Conservation (phyloP, 2,888 invertebrate genomes). For the Gnatocerus cornutus region DNA sequence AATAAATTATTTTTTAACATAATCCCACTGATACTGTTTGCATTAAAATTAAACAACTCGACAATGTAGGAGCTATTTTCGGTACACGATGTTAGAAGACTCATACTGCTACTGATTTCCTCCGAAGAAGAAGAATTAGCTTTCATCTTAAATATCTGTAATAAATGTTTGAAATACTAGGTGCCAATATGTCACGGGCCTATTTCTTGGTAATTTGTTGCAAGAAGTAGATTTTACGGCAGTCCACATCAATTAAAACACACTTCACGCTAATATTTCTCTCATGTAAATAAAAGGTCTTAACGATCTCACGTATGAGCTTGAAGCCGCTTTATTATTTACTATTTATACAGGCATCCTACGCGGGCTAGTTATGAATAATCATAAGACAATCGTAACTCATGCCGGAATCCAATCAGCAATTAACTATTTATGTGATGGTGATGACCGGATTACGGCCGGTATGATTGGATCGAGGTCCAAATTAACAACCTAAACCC, state of each 20-base stretch:
- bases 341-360: constrained; percentile 46
- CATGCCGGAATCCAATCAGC: constrained; percentile 49
- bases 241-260: constrained; percentile 52
- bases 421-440: constrained; percentile 48
- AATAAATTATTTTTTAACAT: constrained; percentile 40
- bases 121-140: constrained; percentile 17
- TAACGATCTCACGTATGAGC: constrained; percentile 44
- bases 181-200: constrained; percentile 38
- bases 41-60: constrained; percentile 7
- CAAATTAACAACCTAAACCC: constrained; percentile 39
- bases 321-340: constrained; percentile 45
- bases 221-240: constrained; percentile 48
- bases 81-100: too few species aligned
- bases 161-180: constrained; percentile 26
- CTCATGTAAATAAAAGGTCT: constrained; percentile 45
- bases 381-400: constrained; percentile 51
- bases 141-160: neutral
- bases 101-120: too few species aligned
- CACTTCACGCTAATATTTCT: constrained; percentile 50
- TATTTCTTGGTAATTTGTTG: neutral
- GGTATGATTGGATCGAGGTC: constrained; percentile 34
- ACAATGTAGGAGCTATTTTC: too few species aligned
- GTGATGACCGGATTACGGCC: constrained; percentile 44
- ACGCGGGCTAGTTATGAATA: constrained; percentile 47
- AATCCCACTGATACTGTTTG: constrained; percentile 13